A percentile compares a stretch with the other conserved stretches of the same genome.
Conservation (phyloP, 2,888 invertebrate genomes). For the Melitaea athalia region DNA sequence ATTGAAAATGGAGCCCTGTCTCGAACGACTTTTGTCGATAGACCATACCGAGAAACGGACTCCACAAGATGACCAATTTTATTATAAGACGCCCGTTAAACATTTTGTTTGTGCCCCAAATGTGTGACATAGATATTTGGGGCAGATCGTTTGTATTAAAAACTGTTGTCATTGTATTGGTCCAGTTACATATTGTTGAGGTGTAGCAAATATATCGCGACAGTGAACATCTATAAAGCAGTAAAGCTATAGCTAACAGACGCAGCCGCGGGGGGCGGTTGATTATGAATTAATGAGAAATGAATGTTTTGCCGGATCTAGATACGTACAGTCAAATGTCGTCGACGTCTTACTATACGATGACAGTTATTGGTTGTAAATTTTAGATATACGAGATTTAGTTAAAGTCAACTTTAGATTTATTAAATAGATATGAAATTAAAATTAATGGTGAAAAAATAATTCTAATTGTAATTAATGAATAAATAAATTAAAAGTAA, state of each 20-base stretch:
- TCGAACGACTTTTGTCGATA: slow-evolving; percentile 67
- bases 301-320: slow-evolving; percentile 53
- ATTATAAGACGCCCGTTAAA: slow-evolving; percentile 60
- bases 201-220: slow-evolving; percentile 60
- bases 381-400: slow-evolving; percentile 4
- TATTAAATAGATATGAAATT: slow-evolving; percentile 1
- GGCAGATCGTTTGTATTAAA: slow-evolving; percentile 55
- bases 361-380: slow-evolving; percentile 18
- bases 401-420: slow-evolving; percentile 1
- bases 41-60: slow-evolving; percentile 75
- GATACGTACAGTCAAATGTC: slow-evolving; percentile 49
- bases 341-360: slow-evolving; percentile 55
- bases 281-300: slow-evolving; percentile 73
- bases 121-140: slow-evolving; percentile 67
- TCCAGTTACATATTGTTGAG: slow-evolving; percentile 55
- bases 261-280: slow-evolving; percentile 59
- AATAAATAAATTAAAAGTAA: too few species aligned
- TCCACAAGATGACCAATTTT: slow-evolving; percentile 75
- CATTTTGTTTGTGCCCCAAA: slow-evolving; percentile 64
- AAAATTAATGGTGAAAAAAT: not conserved
- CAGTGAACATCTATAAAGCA: slow-evolving; percentile 55
- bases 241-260: slow-evolving; percentile 44
- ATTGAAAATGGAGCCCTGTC: slow-evolving; percentile 74
- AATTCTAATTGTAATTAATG: too few species aligned
- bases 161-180: slow-evolving; percentile 66